Evolutionary conservation across 37 sponge, comb jelly and placozoan genomes (phyloP).

Genomic region (Crambe crambe): DNA sequence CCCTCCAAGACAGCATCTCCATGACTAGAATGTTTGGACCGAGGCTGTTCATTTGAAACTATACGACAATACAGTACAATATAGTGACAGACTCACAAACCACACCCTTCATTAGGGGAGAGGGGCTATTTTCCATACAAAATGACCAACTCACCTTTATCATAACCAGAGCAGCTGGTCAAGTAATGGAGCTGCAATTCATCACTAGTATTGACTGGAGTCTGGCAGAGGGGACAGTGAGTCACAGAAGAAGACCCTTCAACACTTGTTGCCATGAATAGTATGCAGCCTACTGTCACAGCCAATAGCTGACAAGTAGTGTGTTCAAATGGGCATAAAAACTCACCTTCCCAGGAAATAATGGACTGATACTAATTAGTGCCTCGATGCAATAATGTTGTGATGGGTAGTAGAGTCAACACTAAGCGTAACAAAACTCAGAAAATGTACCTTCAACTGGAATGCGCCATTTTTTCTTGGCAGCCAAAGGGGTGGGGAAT

Average conservation of each 20-base stretch:
- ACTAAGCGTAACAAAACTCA: too few species aligned
- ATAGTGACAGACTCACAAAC: not conserved
- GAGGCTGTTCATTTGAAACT: not conserved
- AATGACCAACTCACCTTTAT: constrained; percentile 8
- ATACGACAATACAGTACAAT: not conserved
- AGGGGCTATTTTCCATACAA: not conserved
- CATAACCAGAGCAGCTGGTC: constrained; percentile 39
- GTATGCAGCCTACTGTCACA: too few species aligned
- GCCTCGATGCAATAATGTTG: too few species aligned
- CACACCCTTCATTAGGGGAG: not conserved
- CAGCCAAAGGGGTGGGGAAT: not conserved
- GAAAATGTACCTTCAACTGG: too few species aligned
- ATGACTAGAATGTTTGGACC: not conserved
- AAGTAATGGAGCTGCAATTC: constrained; percentile 53
- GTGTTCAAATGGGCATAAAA: too few species aligned
- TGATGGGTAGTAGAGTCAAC: too few species aligned
- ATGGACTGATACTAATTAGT: too few species aligned
- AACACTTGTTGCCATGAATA: not conserved
- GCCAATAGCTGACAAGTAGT: too few species aligned
- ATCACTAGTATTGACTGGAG: constrained; percentile 18
- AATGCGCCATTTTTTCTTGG: constrained; percentile 17
- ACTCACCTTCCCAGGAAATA: too few species aligned
- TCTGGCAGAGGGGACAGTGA: constrained; percentile 42
- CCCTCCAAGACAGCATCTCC: not conserved
- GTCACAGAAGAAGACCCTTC: not conserved